Evolutionary conservation across 1,140 invertebrate species (phyloP).

Genomic region (Globodera rostochiensis): DNA sequence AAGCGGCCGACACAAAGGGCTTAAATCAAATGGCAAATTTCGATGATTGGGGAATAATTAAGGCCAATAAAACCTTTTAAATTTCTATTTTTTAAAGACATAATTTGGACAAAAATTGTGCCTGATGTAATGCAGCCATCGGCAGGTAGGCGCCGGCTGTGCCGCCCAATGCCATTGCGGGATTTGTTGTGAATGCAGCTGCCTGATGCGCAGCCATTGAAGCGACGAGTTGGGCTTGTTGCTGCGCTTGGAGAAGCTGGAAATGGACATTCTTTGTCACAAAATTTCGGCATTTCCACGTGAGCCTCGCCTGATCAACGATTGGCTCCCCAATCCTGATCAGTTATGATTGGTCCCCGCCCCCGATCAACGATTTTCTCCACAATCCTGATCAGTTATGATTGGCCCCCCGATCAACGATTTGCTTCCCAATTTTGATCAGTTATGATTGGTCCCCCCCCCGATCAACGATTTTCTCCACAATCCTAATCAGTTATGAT

Average conservation of each 20-base stretch:
- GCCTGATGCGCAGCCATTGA: constrained; percentile 21
- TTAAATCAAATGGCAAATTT: not conserved
- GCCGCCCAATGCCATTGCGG: constrained; percentile 48
- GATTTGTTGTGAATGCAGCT: not conserved
- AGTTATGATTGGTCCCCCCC: too few species aligned
- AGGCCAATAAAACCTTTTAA: too few species aligned
- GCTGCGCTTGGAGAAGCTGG: constrained; percentile 39
- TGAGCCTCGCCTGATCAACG: too few species aligned
- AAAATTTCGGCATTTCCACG: not conserved
- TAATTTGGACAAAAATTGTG: not conserved
- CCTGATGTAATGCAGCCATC: constrained; percentile 15
- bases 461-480: too few species aligned
- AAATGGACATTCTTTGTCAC: constrained; percentile 9
- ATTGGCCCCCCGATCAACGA: too few species aligned
- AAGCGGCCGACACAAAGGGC: not conserved
- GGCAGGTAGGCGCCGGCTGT: constrained; percentile 26
- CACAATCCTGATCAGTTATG: too few species aligned
- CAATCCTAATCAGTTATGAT: too few species aligned
- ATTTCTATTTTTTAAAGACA: too few species aligned
- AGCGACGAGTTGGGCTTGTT: constrained; percentile 43
- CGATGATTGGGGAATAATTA: not conserved
- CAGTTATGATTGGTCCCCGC: too few species aligned
- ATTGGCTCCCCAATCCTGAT: too few species aligned
- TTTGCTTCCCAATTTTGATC: too few species aligned
- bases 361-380: too few species aligned